Percentiles rank a stretch among this genome's conserved stretches.
Evolutionary conservation across 2,113 vertebrate species (phyloP).

Genomic region (Tenrec ecaudatus): DNA sequence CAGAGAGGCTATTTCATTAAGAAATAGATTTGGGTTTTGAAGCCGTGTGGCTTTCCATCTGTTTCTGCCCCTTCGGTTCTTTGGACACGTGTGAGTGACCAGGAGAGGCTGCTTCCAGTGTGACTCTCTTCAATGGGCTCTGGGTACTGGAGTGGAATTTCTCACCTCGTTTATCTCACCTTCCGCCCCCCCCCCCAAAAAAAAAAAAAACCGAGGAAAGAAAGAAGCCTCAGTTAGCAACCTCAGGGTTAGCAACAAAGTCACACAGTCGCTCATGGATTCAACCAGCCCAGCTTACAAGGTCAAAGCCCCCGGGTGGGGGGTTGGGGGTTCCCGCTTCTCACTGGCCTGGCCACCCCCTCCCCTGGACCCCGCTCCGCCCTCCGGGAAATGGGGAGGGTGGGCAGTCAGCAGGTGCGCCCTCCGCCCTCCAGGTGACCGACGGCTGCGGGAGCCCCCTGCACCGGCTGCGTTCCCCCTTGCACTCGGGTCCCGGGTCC

Average conservation of each 20-base stretch:
- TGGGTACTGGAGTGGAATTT: no score
- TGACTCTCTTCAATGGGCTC: no score
- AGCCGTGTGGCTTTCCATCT: no score
- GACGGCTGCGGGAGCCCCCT: slow-evolving; percentile 87
- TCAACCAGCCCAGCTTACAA: not conserved
- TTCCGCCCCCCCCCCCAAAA: no score
- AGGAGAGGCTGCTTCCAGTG: no score
- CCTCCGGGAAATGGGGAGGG: not conserved
- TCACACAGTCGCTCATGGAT: not conserved
- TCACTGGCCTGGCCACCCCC: not conserved
- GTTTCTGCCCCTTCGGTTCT: no score
- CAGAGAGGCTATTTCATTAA: no score
- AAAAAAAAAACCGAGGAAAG: no score
- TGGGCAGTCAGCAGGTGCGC: not conserved
- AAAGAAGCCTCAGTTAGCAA: no score
- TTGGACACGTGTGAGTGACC: no score
- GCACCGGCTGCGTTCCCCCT: slow-evolving; percentile 87
- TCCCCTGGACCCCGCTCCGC: not conserved
- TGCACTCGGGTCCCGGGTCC: slow-evolving; percentile 85
- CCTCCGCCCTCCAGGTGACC: slow-evolving; percentile 74
- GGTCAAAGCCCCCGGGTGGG: not conserved
- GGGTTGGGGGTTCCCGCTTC: not conserved
- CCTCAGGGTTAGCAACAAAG: not conserved
- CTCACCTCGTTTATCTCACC: no score
- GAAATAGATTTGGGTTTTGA: no score